Evolutionary conservation across 1,140 invertebrate genomes (phyloP).

Genomic region (Chlorops oryzae): DNA sequence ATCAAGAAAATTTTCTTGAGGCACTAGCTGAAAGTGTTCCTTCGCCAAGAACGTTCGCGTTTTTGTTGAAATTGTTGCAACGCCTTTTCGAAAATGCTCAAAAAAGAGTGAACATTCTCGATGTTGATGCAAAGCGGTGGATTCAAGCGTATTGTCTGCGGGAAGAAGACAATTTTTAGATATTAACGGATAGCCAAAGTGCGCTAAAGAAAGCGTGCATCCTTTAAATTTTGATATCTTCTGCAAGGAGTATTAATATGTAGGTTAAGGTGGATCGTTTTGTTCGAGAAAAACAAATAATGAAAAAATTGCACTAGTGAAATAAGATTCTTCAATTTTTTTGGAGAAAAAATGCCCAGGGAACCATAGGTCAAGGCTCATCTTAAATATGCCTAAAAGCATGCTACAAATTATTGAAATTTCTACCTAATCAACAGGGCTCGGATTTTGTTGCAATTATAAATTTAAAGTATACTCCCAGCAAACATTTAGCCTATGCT

Average conservation of each 20-base stretch:
- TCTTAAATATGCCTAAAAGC: no score
- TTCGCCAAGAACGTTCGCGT: constrained; percentile 27
- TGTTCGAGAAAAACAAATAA: constrained; percentile 8
- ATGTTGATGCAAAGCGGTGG: constrained; percentile 91
- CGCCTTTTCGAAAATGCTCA: constrained; percentile 54
- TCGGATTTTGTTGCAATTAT: no score
- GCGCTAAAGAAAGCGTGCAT: no score
- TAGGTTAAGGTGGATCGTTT: no score
- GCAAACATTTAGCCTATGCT: no score
- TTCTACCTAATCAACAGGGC: no score
- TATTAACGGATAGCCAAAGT: not conserved
- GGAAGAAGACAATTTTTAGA: not conserved
- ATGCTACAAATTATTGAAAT: no score
- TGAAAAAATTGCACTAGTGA: not conserved
- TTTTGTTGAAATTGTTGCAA: constrained; percentile 48
- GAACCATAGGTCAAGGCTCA: no score
- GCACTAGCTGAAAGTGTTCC: constrained; percentile 7
- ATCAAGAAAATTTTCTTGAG: no score
- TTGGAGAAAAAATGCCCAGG: not conserved
- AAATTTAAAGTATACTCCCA: no score
- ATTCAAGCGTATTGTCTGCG: constrained; percentile 79
- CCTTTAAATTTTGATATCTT: no score
- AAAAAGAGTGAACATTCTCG: constrained; percentile 74
- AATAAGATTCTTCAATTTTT: not conserved
- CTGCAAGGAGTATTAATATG: not conserved